A percentile compares a stretch with the other conserved stretches of the same genome.
phyloP scores from a whole-genome alignment of 37 sponge, comb jelly and placozoan species.

The Beroe forskalii region DNA sequence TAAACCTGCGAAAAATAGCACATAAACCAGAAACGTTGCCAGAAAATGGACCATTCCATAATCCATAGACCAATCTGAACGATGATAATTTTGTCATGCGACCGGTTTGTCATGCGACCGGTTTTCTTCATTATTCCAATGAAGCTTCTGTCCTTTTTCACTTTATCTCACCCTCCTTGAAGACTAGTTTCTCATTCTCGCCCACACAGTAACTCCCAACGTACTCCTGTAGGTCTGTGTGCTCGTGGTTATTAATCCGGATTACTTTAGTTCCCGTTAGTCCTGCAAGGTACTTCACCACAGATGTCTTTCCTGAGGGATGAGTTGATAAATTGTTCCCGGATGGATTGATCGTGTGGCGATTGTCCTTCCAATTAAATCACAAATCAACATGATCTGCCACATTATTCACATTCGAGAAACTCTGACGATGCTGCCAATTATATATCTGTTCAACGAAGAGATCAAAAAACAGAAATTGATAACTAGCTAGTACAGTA shows the following conservation, averaged over 20 bases:
- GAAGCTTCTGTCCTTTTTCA: no score
- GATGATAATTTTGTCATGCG: no score
- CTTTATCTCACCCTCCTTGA: constrained; percentile 93
- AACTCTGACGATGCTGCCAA: neutral
- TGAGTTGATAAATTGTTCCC: no score
- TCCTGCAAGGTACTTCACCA: constrained; percentile 82
- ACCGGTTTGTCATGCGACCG: no score
- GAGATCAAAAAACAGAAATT: no score
- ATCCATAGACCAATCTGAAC: no score
- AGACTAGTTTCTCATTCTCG: constrained; percentile 80
- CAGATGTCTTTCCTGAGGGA: constrained; percentile 87
- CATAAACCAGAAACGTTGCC: no score
- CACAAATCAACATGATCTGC: no score
- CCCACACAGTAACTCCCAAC: constrained; percentile 87
- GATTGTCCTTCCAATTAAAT: no score
- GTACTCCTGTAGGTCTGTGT: constrained; percentile 99
- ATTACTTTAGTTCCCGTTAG: constrained; percentile 79
- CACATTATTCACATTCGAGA: neutral
- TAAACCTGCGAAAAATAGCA: constrained; percentile 74
- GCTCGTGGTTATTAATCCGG: constrained; percentile 97
- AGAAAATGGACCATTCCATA: no score
- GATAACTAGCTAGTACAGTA: neutral
- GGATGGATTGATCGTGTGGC: no score
- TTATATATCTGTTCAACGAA: neutral
- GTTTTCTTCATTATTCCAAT: no score